These are phyloP conservation scores for Triplophysa rosa DNA, from an alignment of 2,113 vertebrate species.

Conservation along the genomic window DNA sequence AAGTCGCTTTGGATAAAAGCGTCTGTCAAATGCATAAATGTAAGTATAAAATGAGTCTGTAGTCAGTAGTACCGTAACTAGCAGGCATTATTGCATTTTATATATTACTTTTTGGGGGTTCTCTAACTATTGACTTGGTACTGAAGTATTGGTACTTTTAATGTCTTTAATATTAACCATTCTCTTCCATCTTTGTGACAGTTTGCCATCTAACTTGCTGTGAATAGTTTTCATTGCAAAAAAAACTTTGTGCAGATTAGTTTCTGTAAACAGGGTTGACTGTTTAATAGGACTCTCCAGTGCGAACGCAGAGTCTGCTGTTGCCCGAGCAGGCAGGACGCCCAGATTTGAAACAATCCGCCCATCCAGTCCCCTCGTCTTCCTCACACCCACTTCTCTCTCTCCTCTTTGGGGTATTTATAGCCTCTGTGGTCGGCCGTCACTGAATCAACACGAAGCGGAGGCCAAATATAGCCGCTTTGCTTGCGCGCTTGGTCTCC, in stretches of 20 bases:
- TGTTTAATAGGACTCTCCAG: constrained; percentile 24
- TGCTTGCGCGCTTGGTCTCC: constrained; percentile 63
- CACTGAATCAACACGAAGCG: constrained; percentile 74
- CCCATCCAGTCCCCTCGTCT: constrained; percentile 63
- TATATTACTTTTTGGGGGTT: no score
- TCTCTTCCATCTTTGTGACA: neutral
- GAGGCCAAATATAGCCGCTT: constrained; percentile 71
- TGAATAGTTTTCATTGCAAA: neutral
- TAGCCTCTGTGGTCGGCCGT: constrained; percentile 72
- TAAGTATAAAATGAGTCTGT: no score
- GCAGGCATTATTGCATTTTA: no score
- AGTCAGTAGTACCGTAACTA: no score
- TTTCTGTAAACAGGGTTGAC: no score
- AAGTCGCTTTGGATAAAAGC: no score
- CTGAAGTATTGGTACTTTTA: neutral
- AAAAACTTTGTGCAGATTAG: neutral
- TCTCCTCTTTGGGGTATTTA: constrained; percentile 76
- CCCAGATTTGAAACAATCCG: constrained; percentile 66
- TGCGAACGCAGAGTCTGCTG: constrained; percentile 67
- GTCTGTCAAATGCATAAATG: no score
- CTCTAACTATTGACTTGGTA: no score
- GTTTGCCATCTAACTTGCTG: neutral
- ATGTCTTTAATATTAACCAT: neutral
- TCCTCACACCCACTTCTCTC: constrained; percentile 48
- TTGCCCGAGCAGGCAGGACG: constrained; percentile 67